These are phyloP conservation scores for Drosophila subquinaria DNA, from an alignment of 2,888 invertebrate genomes.

Conservation along the genomic window DNA sequence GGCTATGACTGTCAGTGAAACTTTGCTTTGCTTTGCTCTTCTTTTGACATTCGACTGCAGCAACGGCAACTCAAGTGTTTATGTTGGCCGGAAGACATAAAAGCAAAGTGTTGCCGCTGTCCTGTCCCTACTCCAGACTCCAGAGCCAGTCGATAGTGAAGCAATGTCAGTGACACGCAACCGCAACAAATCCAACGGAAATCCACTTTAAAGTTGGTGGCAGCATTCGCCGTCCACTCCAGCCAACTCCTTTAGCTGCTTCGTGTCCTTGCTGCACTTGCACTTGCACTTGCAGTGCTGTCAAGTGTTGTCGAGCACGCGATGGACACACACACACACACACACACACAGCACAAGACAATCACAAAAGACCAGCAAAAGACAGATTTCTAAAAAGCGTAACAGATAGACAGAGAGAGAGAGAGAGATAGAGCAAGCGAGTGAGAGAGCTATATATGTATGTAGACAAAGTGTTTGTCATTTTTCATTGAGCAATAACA, in stretches of 20 bases:
- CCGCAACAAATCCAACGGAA: slow-evolving; percentile 81
- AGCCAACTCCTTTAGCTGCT: background rate
- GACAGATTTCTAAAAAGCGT: slow-evolving; percentile 13
- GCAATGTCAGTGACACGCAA: slow-evolving; percentile 75
- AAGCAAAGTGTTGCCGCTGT: slow-evolving; percentile 56
- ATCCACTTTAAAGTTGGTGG: slow-evolving; percentile 80
- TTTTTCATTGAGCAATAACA: slow-evolving; percentile 61
- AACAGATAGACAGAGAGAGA: background rate
- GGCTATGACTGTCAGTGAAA: slow-evolving; percentile 74
- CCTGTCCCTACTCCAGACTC: background rate
- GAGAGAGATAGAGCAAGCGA: background rate
- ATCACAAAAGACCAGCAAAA: slow-evolving; percentile 54
- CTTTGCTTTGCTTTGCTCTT: slow-evolving; percentile 61
- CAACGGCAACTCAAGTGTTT: slow-evolving; percentile 73
- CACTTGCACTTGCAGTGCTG: slow-evolving; percentile 69
- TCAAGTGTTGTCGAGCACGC: slow-evolving; percentile 77
- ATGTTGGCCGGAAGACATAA: slow-evolving; percentile 83
- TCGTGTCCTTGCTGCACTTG: slow-evolving; percentile 63
- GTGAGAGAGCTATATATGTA: background rate
- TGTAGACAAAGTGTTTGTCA: slow-evolving; percentile 46
- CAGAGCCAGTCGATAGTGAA: slow-evolving; percentile 46
- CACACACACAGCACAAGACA: slow-evolving; percentile 53
- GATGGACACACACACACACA: slow-evolving; percentile 68
- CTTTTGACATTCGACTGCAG: slow-evolving; percentile 57
- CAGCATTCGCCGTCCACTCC: slow-evolving; percentile 5